Base-by-base conservation (phyloP, 2,797 vertebrate species). In the Paguma larvata region DNA sequence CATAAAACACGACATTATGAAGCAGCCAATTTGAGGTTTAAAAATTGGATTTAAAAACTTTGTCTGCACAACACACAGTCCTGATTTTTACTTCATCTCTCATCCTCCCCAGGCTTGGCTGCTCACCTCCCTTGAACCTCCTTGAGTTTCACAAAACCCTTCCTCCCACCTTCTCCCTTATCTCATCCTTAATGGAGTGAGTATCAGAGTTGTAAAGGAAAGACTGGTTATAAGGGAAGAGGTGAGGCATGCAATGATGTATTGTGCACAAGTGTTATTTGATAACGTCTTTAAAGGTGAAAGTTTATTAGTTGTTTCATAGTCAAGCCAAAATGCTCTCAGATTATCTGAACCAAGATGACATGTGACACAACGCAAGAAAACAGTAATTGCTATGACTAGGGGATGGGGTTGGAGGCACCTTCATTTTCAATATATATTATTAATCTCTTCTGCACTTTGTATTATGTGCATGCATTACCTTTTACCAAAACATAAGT, bases 31-130 rank as follows among this genome's bases (percentile, higher is more conserved):
- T 34, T 70, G 56, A 68, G 41, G 38, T 92, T 83, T 44, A 75
- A 92, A 94, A 59, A 34, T 25, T 83, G 21, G 27, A 62, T 95
- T 95, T 82, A 6, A 86, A 93, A 93, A 82, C 27, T 73, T 65
- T n/a, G 68, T 48, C 32, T 56, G 44, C 8, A 84, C 34, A 53
- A 18, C 38, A 38, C 3, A 46, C 23, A 59, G 15, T 63, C 48
- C 44, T 62, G 53, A 75, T 85, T 78, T 41, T 65, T 27, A 88
- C 2, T 13, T 27, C 51, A 62, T 41, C 32, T 46, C n/a, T 77
- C 51, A 34, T 46, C 25, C 32, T 63, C 27, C 59, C 27, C 18
- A 18, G 25, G 51, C 51, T 38, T 30, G n/a, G 72, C 72, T 77
- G 6, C 21, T 23, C 5, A 0, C 10, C 5, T 2, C n/a, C 19